Conservation (phyloP, 2,113 vertebrate species). For the Clarias macrocephalus region DNA sequence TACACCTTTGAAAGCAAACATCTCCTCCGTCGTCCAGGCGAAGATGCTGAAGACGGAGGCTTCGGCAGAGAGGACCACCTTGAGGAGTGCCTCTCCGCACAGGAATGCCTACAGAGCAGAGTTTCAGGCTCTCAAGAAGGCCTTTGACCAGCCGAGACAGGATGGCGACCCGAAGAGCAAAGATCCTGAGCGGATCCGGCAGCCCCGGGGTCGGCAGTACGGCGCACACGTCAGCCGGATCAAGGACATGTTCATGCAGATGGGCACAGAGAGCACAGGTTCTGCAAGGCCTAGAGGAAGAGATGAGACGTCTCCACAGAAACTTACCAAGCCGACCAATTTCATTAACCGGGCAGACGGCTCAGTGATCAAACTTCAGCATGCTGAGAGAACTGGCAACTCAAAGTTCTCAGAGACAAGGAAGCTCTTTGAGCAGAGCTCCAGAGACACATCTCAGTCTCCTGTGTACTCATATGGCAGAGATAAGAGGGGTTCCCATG, state of each 20-base stretch:
- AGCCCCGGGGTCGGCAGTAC: conserved; percentile 91
- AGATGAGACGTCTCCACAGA: conserved; percentile 82
- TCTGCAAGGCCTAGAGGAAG: conserved; percentile 70
- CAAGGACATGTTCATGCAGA: conserved; percentile 99
- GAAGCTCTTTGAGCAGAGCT: conserved; percentile 90
- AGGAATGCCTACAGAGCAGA: conserved; percentile 96
- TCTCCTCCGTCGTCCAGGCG: conserved; percentile 73
- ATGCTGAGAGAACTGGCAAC: conserved; percentile 82
- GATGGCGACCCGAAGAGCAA: conserved; percentile 84
- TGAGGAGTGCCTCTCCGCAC: conserved; percentile 97
- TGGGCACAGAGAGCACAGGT: conserved; percentile 81
- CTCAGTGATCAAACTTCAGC: conserved; percentile 83
- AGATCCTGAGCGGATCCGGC: conserved; percentile 79
- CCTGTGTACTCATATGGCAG: conserved; percentile 83
- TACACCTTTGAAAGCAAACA: conserved; percentile 47
- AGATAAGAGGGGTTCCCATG: conserved; percentile 80
- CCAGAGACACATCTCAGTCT: conserved; percentile 78
- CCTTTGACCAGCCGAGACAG: conserved; percentile 91
- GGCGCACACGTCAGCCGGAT: conserved; percentile 96
- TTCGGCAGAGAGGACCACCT: conserved; percentile 89
- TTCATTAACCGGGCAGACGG: conserved; percentile 88
- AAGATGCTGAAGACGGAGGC: conserved; percentile 98
- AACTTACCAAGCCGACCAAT: conserved; percentile 83
- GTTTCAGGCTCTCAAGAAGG: conserved; percentile 96
- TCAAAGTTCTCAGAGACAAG: conserved; percentile 92